Base-by-base conservation (phyloP, 2,797 vertebrate species). In the Fratercula arctica region DNA sequence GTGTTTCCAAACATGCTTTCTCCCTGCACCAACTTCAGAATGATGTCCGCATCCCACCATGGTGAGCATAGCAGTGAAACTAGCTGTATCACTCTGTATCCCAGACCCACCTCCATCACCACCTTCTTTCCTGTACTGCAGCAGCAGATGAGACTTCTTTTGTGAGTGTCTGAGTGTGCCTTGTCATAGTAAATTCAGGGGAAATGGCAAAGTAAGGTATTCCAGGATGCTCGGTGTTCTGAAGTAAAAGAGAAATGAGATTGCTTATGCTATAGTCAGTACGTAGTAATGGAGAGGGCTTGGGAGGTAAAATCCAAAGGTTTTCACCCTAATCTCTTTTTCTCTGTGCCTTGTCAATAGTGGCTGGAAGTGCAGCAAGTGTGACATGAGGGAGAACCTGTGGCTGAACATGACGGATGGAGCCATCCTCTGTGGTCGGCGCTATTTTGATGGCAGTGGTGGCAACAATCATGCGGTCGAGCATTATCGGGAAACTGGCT, bases 321-420 rank as follows among this genome's bases (percentile, higher is more conserved):
- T 54, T 90, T 91, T 74, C 59, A 41, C 50, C 46, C 29, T 80
- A 8, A 76, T 50, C 29, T 45, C 28, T 64, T 82, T 74, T 82
- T 31, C 48, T 87, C 21, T 73, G 8, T 28, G 74, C 43, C 53
- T 31, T 39, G 5, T 37, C 56, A 8, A 45, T 41, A 99, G 99
- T 80, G 99, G 99, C 90, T 99, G 99, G 99, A 99, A 98, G 87
- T 99, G 99, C 96, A 99, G 99, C 95, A 99, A 99, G 89, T 99
- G 99, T 83, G 99, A 99, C 97, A 99, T 99, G 97, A 98, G 98
- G 93, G 99, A 99, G 97, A 99, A 99, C 96, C 93, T 99, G 83
- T 99, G 99, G 99, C 98, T 99, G 98, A 99, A 99, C 97, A 98
- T 99, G 98, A 99, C 99, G 0, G 99, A 99, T 0, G 99, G 99